Evolutionary conservation across 2,113 vertebrate genomes (phyloP).

Genomic region (Nannobrachium achirus): DNA sequence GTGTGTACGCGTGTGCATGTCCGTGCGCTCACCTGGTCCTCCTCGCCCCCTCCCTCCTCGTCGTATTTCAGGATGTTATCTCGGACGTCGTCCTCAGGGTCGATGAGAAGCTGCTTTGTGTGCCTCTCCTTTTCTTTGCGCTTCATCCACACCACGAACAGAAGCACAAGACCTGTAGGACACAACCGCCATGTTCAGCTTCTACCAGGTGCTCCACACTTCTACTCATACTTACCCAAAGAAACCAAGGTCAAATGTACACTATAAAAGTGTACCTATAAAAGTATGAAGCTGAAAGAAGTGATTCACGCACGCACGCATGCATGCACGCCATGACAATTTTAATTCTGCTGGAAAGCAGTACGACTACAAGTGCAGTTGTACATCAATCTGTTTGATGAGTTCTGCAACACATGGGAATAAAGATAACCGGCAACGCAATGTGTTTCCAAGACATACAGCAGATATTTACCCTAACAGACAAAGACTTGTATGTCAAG

Average conservation of each 20-base stretch:
- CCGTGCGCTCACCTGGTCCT: conserved; percentile 88
- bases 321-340: no score
- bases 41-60: conserved; percentile 94
- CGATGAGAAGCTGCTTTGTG: conserved; percentile 95
- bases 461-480: conserved; percentile 33
- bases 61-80: conserved; percentile 98
- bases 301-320: not conserved
- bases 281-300: not conserved
- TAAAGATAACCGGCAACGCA: conserved; percentile 19
- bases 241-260: not conserved
- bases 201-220: not conserved
- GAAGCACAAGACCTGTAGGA: conserved; percentile 88
- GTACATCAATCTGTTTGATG: conserved; percentile 1
- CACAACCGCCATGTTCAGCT: conserved; percentile 26
- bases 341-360: not conserved
- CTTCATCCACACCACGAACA: conserved; percentile 95
- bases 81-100: conserved; percentile 94
- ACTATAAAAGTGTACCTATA: not conserved
- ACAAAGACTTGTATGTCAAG: conserved; percentile 30
- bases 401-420: conserved; percentile 5
- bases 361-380: not conserved
- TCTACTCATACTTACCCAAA: not conserved
- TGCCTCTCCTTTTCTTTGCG: conserved; percentile 92
- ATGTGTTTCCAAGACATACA: conserved; percentile 18
- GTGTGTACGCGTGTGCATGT: not conserved